Evolutionary conservation across 2,888 invertebrate species (phyloP), one percentile per base, ranked within the genome.

Genomic region (Monochamus alternatus): DNA sequence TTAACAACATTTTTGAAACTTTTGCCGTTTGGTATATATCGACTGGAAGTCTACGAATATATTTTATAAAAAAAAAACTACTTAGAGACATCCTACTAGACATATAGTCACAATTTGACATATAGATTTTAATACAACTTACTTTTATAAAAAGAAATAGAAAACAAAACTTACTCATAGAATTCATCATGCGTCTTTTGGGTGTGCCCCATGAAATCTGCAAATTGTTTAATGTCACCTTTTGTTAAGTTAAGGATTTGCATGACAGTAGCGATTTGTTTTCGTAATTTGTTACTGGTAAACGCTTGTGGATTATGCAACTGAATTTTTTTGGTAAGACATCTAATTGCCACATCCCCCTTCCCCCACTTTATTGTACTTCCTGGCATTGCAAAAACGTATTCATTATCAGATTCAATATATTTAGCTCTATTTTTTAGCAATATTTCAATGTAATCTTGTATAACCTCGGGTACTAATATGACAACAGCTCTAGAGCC

Each of bases 401-500:
- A 85, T 22, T 82, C 80, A 73, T 85, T 84, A 14, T 83, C 81
- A 4, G 73, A 12, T 12, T 75, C 22, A 68, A 84, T 83, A 73
- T 81, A 84, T 73, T 84, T 82, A 58, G 14, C 14, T 72, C 84
- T 74, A 68, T 80, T 66, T 75, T 80, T 51, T 63, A 84, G 59
- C 52, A 85, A 66, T 22, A 82, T 12, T 12, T 79, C 62, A 43
- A 84, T 75, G 55, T 73, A 81, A n/a, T 75, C 74, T 76, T 84
- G 38, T 38, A 38, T 38, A 38, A 38, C 38, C 7, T 38, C 7
- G 38, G 38, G 38, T 4, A 38, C 7, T 38, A 38, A 38, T 38
- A 84, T 82, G 0, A 84, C 85, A 7, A 85, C 83, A 12, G 81
- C 83, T 7, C 38, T 38, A 5, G 80, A 81, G 3, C 83, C 85